Base-by-base conservation (phyloP, 2,888 invertebrate species). In the Teinopalpus imperialis region DNA sequence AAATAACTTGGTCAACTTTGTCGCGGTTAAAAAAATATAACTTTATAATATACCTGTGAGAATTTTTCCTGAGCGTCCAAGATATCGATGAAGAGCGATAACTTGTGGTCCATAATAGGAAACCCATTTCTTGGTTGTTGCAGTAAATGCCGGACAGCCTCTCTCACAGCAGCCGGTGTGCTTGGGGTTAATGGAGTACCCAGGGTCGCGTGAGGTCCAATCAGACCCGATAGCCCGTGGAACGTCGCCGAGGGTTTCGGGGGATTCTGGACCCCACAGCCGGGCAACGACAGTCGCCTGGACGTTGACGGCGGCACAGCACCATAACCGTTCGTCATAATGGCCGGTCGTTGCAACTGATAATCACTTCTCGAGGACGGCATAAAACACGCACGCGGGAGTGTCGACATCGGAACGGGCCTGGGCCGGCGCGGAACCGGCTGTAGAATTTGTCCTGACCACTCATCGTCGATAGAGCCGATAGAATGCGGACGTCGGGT, bases 1-100 rank as follows among this genome's bases (percentile, higher is more conserved):
- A 16, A 16, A 16, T 16, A 4, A 16, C 16, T 2, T 4, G 16
- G 2, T 3, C 16, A 16, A 16, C 16, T 16, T 4, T 16, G 2
- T 16, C 16, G 16, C 16, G 16, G 16, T 16, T 3, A 16, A 16
- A 2, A 3, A 16, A 16, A 16, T 21, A 2, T 30, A 14, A n/a
- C 12, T 8, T n/a, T 61, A n/a, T n/a, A n/a, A n/a, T n/a, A n/a
- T 69, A 95, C 95, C 94, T 95, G 93, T 69, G 94, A 94, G 71
- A 95, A 93, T 71, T 92, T 90, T 73, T 94, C 94, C 89, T 95
- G 95, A 42, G 94, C 93, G 73, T 94, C 94, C 75, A 95, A 90
- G 62, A 95, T 95, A 68, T 95, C 95, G 72, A 95, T 93, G 83
- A 95, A 94, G 35, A 95, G 90, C 29, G 93, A 91, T 68, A 95